These are phyloP conservation scores for Homalodisca vitripennis DNA, from an alignment of 1,140 invertebrate species.

Conservation along the genomic window DNA sequence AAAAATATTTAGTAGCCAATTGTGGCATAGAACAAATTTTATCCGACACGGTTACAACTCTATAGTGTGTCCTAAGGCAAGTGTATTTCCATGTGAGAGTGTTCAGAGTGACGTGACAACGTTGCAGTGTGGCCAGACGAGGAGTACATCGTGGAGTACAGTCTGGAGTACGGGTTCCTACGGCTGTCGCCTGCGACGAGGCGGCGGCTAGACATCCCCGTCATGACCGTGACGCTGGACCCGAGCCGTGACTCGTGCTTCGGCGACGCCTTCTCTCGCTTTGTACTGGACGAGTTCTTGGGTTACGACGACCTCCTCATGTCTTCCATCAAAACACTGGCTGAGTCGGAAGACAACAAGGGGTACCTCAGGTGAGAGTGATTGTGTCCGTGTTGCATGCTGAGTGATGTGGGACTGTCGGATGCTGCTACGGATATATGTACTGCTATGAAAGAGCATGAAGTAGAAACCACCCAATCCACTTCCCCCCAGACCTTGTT, in stretches of 20 bases:
- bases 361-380: slow-evolving; percentile 80
- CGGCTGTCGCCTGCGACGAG: slow-evolving; percentile 82
- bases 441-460: no score
- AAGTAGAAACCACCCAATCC: no score
- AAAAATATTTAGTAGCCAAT: no score
- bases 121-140: slow-evolving; percentile 76
- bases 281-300: slow-evolving; percentile 88
- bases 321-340: slow-evolving; percentile 92
- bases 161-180: slow-evolving; percentile 94
- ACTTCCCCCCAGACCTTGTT: no score
- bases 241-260: slow-evolving; percentile 88
- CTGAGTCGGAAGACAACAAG: slow-evolving; percentile 95
- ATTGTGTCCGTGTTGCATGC: no score
- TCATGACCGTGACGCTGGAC: slow-evolving; percentile 89
- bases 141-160: slow-evolving; percentile 97
- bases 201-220: slow-evolving; percentile 85
- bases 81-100: slow-evolving; percentile 27
- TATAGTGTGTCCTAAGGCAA: no score
- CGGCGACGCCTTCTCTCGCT: slow-evolving; percentile 86
- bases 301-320: slow-evolving; percentile 97
- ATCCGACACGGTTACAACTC: no score
- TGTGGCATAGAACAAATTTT: no score
- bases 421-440: no score
- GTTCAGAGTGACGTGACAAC: no score
- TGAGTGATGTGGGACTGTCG: no score